Conservation (phyloP, 2,888 invertebrate genomes). For the Perizoma flavofasciatum region DNA sequence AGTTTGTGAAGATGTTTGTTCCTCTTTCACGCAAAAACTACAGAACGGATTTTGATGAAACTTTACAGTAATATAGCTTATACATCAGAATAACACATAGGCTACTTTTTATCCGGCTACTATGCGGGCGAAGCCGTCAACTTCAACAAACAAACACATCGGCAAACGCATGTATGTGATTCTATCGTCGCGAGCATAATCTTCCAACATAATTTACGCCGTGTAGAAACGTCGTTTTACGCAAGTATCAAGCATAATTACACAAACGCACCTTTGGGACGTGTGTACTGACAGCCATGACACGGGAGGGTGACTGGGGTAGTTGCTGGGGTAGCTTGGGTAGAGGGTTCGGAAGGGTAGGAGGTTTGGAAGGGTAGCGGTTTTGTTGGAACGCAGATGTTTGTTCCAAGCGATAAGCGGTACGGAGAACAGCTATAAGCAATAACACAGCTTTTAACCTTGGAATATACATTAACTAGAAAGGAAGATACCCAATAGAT, state of each 20-base stretch:
- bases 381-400: neutral
- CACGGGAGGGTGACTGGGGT: constrained; percentile 3
- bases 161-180: too few species aligned
- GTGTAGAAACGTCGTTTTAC: constrained; percentile 1
- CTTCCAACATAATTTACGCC: neutral
- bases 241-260: constrained; percentile 3
- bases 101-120: too few species aligned
- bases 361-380: neutral
- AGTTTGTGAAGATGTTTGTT: too few species aligned
- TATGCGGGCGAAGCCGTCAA: too few species aligned
- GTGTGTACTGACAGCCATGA: constrained; percentile 14
- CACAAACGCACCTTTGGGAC: constrained; percentile 5
- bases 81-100: too few species aligned
- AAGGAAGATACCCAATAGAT: too few species aligned
- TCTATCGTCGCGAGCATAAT: constrained; percentile 2
- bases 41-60: too few species aligned
- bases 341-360: neutral
- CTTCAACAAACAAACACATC: too few species aligned
- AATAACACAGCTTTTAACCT: too few species aligned
- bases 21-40: too few species aligned
- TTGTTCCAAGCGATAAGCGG: neutral
- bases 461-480: too few species aligned
- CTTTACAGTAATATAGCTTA: too few species aligned
- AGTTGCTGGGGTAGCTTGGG: constrained; percentile 1
- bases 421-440: neutral